These are phyloP conservation scores for Labroides dimidiatus DNA, from an alignment of 2,797 vertebrate genomes.

Conservation along the genomic window DNA sequence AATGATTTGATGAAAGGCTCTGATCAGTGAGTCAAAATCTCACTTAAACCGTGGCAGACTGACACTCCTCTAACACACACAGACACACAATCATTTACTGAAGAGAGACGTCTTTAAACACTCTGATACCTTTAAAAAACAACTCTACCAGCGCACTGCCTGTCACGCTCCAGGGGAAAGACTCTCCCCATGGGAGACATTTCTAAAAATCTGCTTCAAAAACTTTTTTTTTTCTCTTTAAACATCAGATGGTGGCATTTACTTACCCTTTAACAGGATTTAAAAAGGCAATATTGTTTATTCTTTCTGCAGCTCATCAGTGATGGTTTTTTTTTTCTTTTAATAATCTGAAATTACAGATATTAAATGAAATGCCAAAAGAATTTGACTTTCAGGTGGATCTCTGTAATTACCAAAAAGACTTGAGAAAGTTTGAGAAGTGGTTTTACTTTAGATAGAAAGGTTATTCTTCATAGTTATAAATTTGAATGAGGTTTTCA, in stretches of 20 bases:
- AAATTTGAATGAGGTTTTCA: too few relatives aligned
- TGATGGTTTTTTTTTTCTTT: neutral
- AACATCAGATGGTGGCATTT: slow-evolving; percentile 30
- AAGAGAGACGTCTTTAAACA: neutral
- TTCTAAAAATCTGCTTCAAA: slow-evolving; percentile 19
- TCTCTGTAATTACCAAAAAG: neutral
- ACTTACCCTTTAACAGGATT: neutral
- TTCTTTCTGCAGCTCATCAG: neutral
- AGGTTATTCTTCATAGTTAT: too few relatives aligned
- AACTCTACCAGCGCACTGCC: neutral
- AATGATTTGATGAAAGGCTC: slow-evolving; percentile 1
- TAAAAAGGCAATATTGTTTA: neutral
- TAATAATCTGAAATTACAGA: neutral
- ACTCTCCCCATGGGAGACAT: slow-evolving; percentile 2
- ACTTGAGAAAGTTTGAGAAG: neutral
- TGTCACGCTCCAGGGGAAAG: slow-evolving; percentile 3
- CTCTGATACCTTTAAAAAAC: neutral
- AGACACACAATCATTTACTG: too few relatives aligned
- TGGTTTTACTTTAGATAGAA: too few relatives aligned
- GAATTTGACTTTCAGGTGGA: slow-evolving; percentile 3
- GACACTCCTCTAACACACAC: neutral
- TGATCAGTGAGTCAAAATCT: neutral
- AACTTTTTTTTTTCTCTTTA: neutral
- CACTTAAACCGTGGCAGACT: neutral
- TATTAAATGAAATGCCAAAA: slow-evolving; percentile 14